A percentile compares a stretch with the other conserved stretches of the same genome.
Conservation (phyloP, 1,140 invertebrate species). For the Ceratina australensis region DNA sequence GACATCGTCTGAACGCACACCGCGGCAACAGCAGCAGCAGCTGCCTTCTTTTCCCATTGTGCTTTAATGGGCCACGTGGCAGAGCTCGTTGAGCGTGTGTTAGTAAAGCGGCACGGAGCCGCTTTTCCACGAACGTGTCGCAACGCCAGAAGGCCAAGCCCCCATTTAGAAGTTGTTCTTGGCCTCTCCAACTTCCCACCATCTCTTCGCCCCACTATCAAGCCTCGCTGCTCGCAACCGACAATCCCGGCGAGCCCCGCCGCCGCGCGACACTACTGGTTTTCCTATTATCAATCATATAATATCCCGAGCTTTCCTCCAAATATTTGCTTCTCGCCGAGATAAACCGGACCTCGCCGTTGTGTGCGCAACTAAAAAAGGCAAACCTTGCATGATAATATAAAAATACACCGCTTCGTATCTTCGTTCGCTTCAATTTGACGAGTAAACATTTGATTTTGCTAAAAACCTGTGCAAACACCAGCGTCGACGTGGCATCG, state of each 20-base stretch:
- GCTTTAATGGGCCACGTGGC: conserved; percentile 59
- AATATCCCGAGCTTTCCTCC: conserved; percentile 1
- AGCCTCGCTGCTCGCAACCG: conserved; percentile 9
- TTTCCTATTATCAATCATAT: conserved; percentile 23
- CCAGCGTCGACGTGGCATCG: no score
- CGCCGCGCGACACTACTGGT: neutral
- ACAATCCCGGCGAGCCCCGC: neutral
- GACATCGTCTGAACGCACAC: conserved; percentile 49
- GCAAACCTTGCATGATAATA: neutral
- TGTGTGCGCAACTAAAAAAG: neutral
- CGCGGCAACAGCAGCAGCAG: conserved; percentile 43
- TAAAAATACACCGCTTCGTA: neutral
- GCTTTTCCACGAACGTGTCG: conserved; percentile 75
- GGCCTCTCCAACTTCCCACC: conserved; percentile 38
- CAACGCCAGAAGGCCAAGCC: conserved; percentile 72
- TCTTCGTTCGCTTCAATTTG: neutral
- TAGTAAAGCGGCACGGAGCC: conserved; percentile 73
- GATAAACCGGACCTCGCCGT: neutral
- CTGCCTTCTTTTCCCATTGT: conserved; percentile 61
- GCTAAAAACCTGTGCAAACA: neutral
- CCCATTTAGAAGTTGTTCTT: conserved; percentile 67
- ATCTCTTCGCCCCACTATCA: neutral
- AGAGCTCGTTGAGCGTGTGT: conserved; percentile 71
- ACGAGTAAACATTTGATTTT: neutral
- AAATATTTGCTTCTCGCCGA: conserved; percentile 28